Evolutionary conservation across 2,888 invertebrate genomes (phyloP).

Genomic region (Gasteruption jaculator): DNA sequence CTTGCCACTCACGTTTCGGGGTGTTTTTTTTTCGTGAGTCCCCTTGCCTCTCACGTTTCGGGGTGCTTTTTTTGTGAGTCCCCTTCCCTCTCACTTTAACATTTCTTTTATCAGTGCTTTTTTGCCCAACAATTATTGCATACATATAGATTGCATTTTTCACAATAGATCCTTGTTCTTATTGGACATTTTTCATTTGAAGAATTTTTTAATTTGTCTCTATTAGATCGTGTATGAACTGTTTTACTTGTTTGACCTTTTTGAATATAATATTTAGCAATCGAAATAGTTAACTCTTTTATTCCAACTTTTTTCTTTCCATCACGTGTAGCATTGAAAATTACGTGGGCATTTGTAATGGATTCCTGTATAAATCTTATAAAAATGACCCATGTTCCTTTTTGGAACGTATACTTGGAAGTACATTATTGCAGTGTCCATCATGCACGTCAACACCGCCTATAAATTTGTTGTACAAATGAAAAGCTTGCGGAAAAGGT

Average conservation of each 20-base stretch:
- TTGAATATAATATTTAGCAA: too few relatives aligned
- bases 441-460: constrained; percentile 24
- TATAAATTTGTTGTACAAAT: constrained; percentile 20
- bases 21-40: too few relatives aligned
- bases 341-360: constrained; percentile 1
- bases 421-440: constrained; percentile 20
- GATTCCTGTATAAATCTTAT: constrained; percentile 2
- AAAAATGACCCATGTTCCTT: neutral
- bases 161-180: constrained; percentile 9
- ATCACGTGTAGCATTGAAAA: neutral
- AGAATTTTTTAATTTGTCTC: constrained; percentile 7
- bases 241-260: constrained; percentile 6
- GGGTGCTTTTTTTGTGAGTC: too few relatives aligned
- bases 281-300: too few relatives aligned
- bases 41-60: too few relatives aligned
- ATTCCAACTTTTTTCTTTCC: too few relatives aligned
- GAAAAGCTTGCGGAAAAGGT: too few relatives aligned
- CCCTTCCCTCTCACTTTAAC: constrained; percentile 5
- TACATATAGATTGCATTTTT: constrained; percentile 7
- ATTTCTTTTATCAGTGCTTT: constrained; percentile 4
- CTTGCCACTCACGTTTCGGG: too few relatives aligned
- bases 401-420: constrained; percentile 17
- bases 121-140: constrained; percentile 4
- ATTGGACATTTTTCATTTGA: constrained; percentile 10
- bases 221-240: constrained; percentile 9